Percentiles rank a stretch among this genome's conserved stretches.
These are phyloP conservation scores for Excalfactoria chinensis DNA, from an alignment of 2,113 vertebrate species.

Conservation along the genomic window DNA sequence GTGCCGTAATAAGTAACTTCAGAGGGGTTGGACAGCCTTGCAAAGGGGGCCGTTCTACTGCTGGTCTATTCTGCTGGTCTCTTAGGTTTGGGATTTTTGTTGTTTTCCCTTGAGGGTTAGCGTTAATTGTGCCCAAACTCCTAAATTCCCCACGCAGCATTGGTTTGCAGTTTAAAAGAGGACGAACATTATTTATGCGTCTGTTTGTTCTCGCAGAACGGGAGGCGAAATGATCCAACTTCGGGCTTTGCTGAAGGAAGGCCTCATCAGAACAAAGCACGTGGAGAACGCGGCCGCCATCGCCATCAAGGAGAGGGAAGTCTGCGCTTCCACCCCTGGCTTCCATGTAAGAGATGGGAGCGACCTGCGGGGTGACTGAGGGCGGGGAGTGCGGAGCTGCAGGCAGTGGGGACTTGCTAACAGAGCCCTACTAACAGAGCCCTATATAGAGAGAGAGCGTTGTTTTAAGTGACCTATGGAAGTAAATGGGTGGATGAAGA, in stretches of 20 bases:
- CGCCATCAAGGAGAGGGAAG: slow-evolving; percentile 31
- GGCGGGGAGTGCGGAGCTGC: not conserved
- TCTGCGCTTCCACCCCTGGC: slow-evolving; percentile 64
- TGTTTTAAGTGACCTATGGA: too few relatives aligned
- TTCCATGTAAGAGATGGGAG: slow-evolving; percentile 76
- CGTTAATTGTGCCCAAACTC: not conserved
- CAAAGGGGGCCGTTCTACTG: not conserved
- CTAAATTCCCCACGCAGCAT: not conserved
- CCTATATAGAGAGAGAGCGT: too few relatives aligned
- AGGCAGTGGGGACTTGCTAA: too few relatives aligned
- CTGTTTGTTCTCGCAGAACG: not conserved
- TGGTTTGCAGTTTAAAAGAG: not conserved
- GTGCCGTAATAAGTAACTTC: not conserved
- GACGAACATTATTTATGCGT: not conserved
- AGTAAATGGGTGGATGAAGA: not conserved
- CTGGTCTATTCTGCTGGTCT: rapidly evolving
- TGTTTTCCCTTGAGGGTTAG: not conserved
- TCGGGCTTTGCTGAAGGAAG: slow-evolving; percentile 73
- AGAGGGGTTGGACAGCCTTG: not conserved
- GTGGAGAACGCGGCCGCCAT: slow-evolving; percentile 77
- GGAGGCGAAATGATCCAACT: slow-evolving; percentile 66
- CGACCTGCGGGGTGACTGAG: not conserved
- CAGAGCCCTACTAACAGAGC: too few relatives aligned
- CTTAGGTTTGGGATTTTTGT: not conserved
- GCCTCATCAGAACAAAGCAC: slow-evolving; percentile 75